These are phyloP conservation scores for Diaprepes abbreviatus DNA, from an alignment of 2,888 invertebrate genomes.

Conservation along the genomic window DNA sequence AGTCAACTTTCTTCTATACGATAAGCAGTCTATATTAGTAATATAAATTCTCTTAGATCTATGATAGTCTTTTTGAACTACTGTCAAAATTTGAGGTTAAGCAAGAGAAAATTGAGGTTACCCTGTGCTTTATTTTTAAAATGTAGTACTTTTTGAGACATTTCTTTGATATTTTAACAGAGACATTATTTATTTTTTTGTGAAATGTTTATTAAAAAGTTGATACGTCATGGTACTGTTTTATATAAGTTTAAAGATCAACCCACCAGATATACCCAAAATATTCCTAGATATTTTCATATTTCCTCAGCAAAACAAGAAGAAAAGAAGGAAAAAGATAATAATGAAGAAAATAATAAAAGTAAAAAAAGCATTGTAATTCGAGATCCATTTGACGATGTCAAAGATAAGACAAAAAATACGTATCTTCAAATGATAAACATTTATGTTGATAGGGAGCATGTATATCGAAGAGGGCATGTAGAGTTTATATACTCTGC, in stretches of 20 bases:
- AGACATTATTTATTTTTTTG: constrained; percentile 6
- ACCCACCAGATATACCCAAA: not conserved
- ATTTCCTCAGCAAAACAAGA: constrained; percentile 6
- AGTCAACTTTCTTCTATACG: too few relatives aligned
- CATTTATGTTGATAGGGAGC: constrained; percentile 78
- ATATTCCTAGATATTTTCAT: constrained; percentile 36
- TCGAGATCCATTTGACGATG: constrained; percentile 69
- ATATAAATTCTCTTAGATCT: too few relatives aligned
- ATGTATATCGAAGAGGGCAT: constrained; percentile 82
- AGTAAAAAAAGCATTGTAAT: constrained; percentile 63
- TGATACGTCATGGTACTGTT: constrained; percentile 25
- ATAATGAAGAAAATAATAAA: constrained; percentile 26
- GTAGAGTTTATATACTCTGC: constrained; percentile 96
- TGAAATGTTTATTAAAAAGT: constrained; percentile 37
- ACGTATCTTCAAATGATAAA: constrained; percentile 81
- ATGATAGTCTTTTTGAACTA: not conserved
- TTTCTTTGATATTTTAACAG: not conserved
- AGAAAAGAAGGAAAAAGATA: constrained; percentile 57
- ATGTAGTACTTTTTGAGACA: not conserved
- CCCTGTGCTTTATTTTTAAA: not conserved
- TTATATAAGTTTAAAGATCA: constrained; percentile 34
- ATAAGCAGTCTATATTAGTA: too few relatives aligned
- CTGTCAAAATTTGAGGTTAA: constrained; percentile 9
- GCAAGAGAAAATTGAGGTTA: not conserved
- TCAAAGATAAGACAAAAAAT: constrained; percentile 74